phyloP scores from a whole-genome alignment of 1,140 invertebrate genomes.

The Nasonia vitripennis region DNA sequence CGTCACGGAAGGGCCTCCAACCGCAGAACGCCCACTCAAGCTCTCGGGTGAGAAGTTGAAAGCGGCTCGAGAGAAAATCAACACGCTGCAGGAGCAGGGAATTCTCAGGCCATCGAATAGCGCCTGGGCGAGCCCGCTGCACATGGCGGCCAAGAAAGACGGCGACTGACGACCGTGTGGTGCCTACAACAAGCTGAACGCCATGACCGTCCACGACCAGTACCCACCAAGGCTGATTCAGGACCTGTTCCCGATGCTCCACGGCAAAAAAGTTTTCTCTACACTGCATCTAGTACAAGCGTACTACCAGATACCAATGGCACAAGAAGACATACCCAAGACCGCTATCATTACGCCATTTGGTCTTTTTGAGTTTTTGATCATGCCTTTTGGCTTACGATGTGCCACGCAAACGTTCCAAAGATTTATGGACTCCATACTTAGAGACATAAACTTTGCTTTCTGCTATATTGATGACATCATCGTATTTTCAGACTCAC shows the following conservation, averaged over 20 bases:
- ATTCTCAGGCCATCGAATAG: no score
- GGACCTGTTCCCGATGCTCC: no score
- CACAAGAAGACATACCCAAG: no score
- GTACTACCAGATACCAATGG: no score
- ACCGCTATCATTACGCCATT: no score
- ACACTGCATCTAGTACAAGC: no score
- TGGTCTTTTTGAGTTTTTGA: no score
- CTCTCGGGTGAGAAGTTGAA: not conserved
- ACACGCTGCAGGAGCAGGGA: not conserved
- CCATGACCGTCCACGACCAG: no score
- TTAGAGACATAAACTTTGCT: slow-evolving; percentile 61
- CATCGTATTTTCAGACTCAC: slow-evolving; percentile 59
- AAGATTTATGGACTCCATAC: slow-evolving; percentile 8
- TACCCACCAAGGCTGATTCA: no score
- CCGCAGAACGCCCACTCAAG: not conserved
- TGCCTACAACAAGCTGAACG: not conserved
- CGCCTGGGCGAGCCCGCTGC: no score
- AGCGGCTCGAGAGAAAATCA: not conserved
- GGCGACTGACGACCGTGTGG: not conserved
- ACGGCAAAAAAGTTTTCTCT: no score
- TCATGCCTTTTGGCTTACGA: no score
- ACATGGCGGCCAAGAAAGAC: not conserved
- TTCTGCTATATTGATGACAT: slow-evolving; percentile 66
- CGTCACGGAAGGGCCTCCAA: not conserved
- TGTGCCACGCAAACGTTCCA: not conserved